phyloP scores from a whole-genome alignment of 2,113 vertebrate genomes.

The Madoqua kirkii region DNA sequence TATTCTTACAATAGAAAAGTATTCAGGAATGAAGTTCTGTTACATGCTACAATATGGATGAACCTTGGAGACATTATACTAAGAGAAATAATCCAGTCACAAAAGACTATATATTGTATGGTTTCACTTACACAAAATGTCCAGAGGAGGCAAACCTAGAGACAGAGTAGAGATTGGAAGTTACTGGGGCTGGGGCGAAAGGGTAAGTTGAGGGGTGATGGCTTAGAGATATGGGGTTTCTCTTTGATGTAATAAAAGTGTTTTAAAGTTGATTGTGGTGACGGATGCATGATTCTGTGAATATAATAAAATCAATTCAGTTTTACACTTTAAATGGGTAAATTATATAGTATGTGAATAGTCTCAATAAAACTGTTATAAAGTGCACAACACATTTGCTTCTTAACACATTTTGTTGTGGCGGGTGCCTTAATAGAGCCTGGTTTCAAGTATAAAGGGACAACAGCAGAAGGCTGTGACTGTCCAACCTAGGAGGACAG shows the following conservation, averaged over 20 bases:
- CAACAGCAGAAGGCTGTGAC: not conserved
- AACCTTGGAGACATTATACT: too few species aligned
- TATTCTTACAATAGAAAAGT: too few species aligned
- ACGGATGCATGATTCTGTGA: not conserved
- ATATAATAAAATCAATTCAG: not conserved
- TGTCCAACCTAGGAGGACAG: not conserved
- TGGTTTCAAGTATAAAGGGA: not conserved
- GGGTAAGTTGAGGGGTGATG: not conserved
- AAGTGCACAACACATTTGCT: not conserved
- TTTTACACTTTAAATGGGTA: not conserved
- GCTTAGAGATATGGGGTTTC: not conserved
- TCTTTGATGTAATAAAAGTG: not conserved
- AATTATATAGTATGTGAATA: not conserved
- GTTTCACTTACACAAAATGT: not conserved
- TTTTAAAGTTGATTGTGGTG: not conserved
- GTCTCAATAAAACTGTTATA: not conserved
- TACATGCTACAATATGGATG: too few species aligned
- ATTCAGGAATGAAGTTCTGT: too few species aligned
- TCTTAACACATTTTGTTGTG: not conserved
- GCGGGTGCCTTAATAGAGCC: not conserved
- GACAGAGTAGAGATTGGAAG: not conserved
- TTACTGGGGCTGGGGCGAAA: not conserved
- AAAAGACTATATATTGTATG: not conserved
- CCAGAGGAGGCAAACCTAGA: not conserved
- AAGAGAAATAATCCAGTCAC: not conserved